Evolutionary conservation across 2,888 invertebrate species (phyloP).

Genomic region (Drosophila macrothrix): DNA sequence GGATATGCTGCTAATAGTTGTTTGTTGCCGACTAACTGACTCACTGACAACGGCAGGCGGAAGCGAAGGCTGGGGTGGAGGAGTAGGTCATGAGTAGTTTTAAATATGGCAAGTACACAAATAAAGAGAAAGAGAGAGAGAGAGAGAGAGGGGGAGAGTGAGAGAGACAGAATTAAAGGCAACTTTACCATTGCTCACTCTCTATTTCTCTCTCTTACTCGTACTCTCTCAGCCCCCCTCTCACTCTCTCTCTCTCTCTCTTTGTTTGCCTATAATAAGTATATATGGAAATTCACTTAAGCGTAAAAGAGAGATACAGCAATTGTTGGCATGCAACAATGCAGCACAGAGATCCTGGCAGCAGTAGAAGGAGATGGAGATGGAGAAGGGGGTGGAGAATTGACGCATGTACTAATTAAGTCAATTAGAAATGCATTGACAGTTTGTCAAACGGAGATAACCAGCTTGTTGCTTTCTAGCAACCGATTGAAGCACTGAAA

Average conservation of each 20-base stretch:
- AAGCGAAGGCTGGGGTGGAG: background rate
- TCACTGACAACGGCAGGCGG: background rate
- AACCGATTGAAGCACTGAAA: background rate
- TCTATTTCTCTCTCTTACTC: background rate
- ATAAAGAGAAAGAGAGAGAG: background rate
- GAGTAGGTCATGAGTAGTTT: conserved; percentile 24
- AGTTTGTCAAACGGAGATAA: conserved; percentile 43
- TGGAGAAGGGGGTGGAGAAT: background rate
- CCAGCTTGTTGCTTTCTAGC: conserved; percentile 41
- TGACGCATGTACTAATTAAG: conserved; percentile 46
- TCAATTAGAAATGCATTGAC: conserved; percentile 57
- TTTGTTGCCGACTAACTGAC: conserved; percentile 26
- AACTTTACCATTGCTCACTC: conserved; percentile 18
- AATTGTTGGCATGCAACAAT: conserved; percentile 29
- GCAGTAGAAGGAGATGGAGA: no score
- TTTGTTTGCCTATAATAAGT: conserved; percentile 13
- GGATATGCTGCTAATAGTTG: conserved; percentile 45
- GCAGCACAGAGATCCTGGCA: conserved; percentile 6
- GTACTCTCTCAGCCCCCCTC: conserved; percentile 3
- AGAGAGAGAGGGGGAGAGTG: background rate
- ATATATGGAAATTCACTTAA: conserved; percentile 45
- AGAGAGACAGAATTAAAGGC: background rate
- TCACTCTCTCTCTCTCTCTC: background rate
- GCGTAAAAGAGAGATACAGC: conserved; percentile 54
- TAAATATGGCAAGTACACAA: conserved; percentile 16